Conservation (phyloP, 2,113 vertebrate genomes). For the Melanostigma gelatinosum region DNA sequence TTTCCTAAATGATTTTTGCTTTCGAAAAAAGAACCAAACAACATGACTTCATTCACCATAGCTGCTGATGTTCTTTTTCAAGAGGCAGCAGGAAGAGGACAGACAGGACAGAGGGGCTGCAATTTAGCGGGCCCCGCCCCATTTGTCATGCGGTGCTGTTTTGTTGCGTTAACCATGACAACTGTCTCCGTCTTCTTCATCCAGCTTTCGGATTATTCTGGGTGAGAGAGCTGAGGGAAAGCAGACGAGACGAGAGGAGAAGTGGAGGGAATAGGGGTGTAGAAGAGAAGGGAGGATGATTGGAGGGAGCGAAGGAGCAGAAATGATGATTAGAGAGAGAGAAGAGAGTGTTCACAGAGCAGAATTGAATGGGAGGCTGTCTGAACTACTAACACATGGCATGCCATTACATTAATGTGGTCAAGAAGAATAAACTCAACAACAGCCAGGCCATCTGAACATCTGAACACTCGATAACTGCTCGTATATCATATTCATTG, state of each 20-base stretch:
- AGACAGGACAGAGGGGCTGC: conserved; percentile 37
- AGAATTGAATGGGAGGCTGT: neutral
- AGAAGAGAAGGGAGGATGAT: conserved; percentile 28
- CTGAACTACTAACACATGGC: conserved; percentile 23
- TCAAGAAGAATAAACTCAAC: conserved; percentile 41
- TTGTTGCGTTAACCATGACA: conserved; percentile 83
- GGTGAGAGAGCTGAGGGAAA: conserved; percentile 53
- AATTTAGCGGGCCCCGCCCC: conserved; percentile 64
- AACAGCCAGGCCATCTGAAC: conserved; percentile 40
- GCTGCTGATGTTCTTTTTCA: conserved; percentile 68
- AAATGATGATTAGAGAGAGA: conserved; percentile 45
- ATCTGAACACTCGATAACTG: conserved; percentile 37
- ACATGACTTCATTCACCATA: conserved; percentile 70
- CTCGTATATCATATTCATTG: conserved; percentile 1
- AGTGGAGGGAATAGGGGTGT: conserved; percentile 7
- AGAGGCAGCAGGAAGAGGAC: conserved; percentile 30
- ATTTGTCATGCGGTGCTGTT: conserved; percentile 72
- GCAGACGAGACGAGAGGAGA: conserved; percentile 6
- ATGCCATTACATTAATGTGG: conserved; percentile 25
- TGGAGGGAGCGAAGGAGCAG: conserved; percentile 37
- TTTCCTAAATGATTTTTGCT: conserved; percentile 72
- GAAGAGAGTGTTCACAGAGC: conserved; percentile 10
- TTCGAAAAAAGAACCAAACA: conserved; percentile 57
- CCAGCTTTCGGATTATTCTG: conserved; percentile 66
- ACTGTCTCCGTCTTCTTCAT: conserved; percentile 68